Base-by-base conservation (phyloP, 2,797 vertebrate genomes). In the Rhinatrema bivittatum region DNA sequence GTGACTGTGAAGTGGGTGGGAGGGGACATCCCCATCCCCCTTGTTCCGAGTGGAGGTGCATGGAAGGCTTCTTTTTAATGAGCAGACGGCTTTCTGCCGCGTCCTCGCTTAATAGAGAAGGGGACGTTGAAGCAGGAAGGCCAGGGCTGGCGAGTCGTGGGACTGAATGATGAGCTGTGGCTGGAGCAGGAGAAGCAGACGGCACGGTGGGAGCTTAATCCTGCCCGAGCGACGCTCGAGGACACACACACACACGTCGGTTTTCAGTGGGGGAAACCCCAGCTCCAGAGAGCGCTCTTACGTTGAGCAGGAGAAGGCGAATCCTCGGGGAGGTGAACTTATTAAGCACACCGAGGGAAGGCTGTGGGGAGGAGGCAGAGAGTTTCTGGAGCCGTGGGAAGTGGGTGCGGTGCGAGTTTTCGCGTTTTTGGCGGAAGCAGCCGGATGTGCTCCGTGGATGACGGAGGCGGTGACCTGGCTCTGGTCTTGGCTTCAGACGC, bases 341-440 rank as follows among this genome's bases (percentile, higher is more conserved):
- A 82, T 83, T 84, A 83, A 83, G 78, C 74, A 81, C 78, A 82
- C 82, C 84, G 84, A 84, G 81, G 80, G 81, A 84, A 83, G 76
- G 54, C 68, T 56, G 60, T 54, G 74, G 79, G 65, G n/a, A 69
- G 68, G 62, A 74, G 69, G 69, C 74, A 70, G 62, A 61, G 65
- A 75, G 56, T 68, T 81, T 72, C 67, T 74, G 68, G 58, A 50
- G 49, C 74, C 77, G 74, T 79, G 68, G n/a, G 77, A 80, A 74
- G 79, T 74, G 72, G 74, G n/a, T n/a, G n/a, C n/a, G n/a, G 79
- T 79, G 65, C 56, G 32, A 51, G 53, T 53, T 59, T 57, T 59
- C 56, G n/a, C 3, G 54, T 76, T 68, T 73, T 68, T 35, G 71
- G 63, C n/a, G n/a, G n/a, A n/a, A n/a, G 60, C 50, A 66, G 68